Conservation (phyloP, 2,888 invertebrate genomes). For the Keiferia lycopersicella region DNA sequence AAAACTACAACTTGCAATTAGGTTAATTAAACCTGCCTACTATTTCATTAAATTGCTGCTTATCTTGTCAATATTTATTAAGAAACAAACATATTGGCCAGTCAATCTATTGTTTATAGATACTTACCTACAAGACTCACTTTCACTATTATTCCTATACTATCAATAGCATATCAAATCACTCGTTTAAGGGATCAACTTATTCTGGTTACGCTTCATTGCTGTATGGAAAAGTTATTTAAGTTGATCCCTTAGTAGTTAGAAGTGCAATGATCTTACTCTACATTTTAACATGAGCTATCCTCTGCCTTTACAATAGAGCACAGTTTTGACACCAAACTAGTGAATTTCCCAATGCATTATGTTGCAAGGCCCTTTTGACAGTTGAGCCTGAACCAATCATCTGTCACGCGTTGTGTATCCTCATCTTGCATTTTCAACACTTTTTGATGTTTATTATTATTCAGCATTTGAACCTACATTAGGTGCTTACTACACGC, state of each 20-base stretch:
- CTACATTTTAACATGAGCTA: background rate
- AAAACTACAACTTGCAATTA: too few relatives aligned
- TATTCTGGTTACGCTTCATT: background rate
- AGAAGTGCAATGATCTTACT: too few relatives aligned
- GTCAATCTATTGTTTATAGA: background rate
- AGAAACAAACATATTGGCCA: background rate
- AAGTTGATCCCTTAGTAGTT: too few relatives aligned
- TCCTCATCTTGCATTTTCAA: background rate
- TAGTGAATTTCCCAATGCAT: constrained; percentile 50
- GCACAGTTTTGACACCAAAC: constrained; percentile 38
- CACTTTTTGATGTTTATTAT: background rate
- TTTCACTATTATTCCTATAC: constrained; percentile 45
- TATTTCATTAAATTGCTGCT: too few relatives aligned
- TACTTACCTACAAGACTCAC: constrained; percentile 42
- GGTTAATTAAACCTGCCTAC: too few relatives aligned
- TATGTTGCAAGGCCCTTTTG: constrained; percentile 60
- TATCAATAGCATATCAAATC: too few relatives aligned
- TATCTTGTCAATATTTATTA: too few relatives aligned
- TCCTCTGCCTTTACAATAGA: background rate
- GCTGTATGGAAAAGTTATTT: background rate
- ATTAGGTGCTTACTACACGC: too few relatives aligned
- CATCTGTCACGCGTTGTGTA: constrained; percentile 42
- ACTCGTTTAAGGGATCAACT: too few relatives aligned
- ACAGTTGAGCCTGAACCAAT: constrained; percentile 36
- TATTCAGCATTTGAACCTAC: background rate